Conservation (phyloP, 2,113 vertebrate genomes). For the human (Homo sapiens) region DNA sequence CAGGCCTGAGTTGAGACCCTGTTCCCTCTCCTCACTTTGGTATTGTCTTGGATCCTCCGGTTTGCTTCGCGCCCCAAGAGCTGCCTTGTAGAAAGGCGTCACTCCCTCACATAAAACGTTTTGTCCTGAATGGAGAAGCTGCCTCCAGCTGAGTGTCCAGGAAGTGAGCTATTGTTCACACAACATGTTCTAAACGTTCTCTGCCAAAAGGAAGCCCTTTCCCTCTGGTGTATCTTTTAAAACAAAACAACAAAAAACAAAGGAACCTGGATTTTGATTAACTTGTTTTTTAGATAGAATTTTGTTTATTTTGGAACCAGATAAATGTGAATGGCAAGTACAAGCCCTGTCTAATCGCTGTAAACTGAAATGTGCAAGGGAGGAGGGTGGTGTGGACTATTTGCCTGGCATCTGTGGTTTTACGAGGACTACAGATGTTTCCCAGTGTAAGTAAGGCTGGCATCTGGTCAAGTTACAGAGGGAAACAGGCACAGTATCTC, state of each 20-base stretch:
- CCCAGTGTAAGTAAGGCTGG: neutral
- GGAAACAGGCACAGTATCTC: neutral
- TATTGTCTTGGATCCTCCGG: neutral
- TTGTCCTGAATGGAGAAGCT: conserved; percentile 32
- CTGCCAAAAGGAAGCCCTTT: conserved; percentile 52
- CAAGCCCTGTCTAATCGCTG: neutral
- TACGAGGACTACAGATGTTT: neutral
- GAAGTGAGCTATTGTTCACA: conserved; percentile 57
- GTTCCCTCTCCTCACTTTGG: neutral
- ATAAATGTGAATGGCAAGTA: neutral
- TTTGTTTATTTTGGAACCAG: conserved; percentile 61
- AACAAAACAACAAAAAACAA: neutral
- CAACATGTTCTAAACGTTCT: neutral
- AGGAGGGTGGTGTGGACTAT: neutral
- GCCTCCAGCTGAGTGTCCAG: conserved; percentile 52
- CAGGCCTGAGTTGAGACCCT: neutral
- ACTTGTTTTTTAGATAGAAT: conserved; percentile 59
- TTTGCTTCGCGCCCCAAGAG: neutral
- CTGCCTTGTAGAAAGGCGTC: neutral
- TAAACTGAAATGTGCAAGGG: neutral
- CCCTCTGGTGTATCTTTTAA: neutral
- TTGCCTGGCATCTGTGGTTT: neutral
- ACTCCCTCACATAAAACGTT: neutral
- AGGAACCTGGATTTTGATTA: conserved; percentile 53
- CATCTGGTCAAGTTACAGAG: neutral